phyloP scores from a whole-genome alignment of 2,888 invertebrate genomes.

The Eudasyphora cyanicolor region DNA sequence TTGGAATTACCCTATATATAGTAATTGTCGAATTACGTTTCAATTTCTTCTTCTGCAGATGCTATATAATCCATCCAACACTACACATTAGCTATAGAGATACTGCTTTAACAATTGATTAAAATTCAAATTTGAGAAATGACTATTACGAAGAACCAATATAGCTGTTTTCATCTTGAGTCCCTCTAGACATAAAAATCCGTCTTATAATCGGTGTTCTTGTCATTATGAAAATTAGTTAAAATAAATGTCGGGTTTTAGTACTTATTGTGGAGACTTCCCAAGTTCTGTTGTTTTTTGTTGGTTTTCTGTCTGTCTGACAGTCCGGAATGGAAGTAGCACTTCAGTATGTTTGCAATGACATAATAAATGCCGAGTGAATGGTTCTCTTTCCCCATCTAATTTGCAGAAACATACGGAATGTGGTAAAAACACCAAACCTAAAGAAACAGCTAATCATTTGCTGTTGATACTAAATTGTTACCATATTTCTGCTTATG shows the following conservation, averaged over 20 bases:
- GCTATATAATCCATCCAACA: no score
- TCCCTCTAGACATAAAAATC: neutral
- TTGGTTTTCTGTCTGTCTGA: neutral
- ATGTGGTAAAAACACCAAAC: conserved; percentile 17
- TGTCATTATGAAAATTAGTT: conserved; percentile 28
- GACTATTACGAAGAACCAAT: no score
- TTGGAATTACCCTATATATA: no score
- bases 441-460: neutral
- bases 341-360: neutral
- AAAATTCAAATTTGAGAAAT: no score
- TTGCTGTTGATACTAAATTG: conserved; percentile 35
- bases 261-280: neutral
- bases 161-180: no score
- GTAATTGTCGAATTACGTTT: no score
- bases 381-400: no score
- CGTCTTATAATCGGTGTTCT: neutral
- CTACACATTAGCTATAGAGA: no score
- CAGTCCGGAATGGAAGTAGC: neutral
- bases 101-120: no score
- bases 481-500: conserved; percentile 3
- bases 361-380: no score
- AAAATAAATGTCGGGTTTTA: neutral
- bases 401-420: neutral
- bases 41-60: no score
- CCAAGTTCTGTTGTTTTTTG: neutral